Evolutionary conservation across 2,888 invertebrate genomes (phyloP), one percentile per base, ranked within the genome.

Genomic region (Andrena marginata): DNA sequence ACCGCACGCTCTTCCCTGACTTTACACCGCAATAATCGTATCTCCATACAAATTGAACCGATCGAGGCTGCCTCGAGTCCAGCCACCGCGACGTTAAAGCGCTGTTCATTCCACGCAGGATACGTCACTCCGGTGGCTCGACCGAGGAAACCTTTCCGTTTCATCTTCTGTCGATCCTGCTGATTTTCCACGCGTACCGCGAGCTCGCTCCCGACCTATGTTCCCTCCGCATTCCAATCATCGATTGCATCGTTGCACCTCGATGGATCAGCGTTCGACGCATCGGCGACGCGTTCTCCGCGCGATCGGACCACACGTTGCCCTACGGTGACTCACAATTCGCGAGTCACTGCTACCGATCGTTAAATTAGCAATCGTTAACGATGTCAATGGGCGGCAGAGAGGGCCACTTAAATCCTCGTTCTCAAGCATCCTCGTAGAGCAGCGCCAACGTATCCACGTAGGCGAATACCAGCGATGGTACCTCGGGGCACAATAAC

Each of bases 391-490:
- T 23, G 54, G 20, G 54, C 20, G 54, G 23, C 54, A 54, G n/a
- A 54, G 54, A 10, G 54, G 54, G 54, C 20, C n/a, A 54, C 20
- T 89, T 86, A 84, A 78, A 63, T 48, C 62, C 35, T 42, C 62
- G 59, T 54, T 73, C 51, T 71, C 67, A 54, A 51, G 35, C 56
- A 70, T 26, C 68, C 33, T 31, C 49, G 49, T 26, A 23, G 13
- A 59, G 20, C 64, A 67, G 76, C 76, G 86, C 85, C 77, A 68
- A 73, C 68, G 74, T 85, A 78, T 87, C 84, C 82, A 81, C 69
- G 56, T 69, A 68, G 63, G 80, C 74, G 71, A 78, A 82, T 77
- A 56, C 65, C 80, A 23, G 13, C 42, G 69, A 51, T 67, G 54
- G 29, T 23, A 48, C 67, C 48, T 13, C 51, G 35, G 48, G 49